These are phyloP conservation scores for Cerastis leucographa DNA, from an alignment of 2,888 invertebrate species.

Conservation along the genomic window DNA sequence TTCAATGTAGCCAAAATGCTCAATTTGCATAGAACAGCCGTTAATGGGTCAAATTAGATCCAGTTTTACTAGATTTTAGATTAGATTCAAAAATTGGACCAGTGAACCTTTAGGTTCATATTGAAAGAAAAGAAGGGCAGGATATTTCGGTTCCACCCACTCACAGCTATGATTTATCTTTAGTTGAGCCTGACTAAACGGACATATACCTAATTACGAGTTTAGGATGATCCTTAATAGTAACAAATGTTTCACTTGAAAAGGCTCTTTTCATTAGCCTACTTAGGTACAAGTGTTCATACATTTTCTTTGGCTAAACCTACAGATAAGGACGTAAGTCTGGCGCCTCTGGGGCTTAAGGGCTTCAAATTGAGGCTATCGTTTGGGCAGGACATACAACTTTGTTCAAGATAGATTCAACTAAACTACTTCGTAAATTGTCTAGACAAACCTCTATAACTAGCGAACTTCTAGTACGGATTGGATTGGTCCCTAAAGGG, in stretches of 20 bases:
- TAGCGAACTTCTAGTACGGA: background rate
- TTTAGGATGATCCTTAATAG: constrained; percentile 18
- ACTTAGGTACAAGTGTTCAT: constrained; percentile 23
- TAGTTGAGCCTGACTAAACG: background rate
- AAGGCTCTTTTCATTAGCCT: constrained; percentile 38
- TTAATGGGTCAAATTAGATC: background rate
- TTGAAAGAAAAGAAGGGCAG: constrained; percentile 2
- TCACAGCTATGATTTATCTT: constrained; percentile 13
- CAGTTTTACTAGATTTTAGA: background rate
- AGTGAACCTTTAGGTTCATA: background rate
- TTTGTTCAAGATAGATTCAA: constrained; percentile 35
- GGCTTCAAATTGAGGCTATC: constrained; percentile 31
- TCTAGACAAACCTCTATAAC: constrained; percentile 18
- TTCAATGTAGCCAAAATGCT: background rate
- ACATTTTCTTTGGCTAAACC: constrained; percentile 32
- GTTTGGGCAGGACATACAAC: constrained; percentile 26
- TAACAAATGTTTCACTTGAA: constrained; percentile 33
- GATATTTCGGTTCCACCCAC: background rate
- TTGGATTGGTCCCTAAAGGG: constrained; percentile 12
- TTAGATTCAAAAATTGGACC: constrained; percentile 1
- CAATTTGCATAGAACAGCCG: background rate
- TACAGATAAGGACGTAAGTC: constrained; percentile 14
- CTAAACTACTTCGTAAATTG: constrained; percentile 35
- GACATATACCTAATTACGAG: constrained; percentile 19
- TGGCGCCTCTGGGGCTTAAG: constrained; percentile 13